These are phyloP conservation scores for Drosophila trapezifrons DNA, from an alignment of 1,140 invertebrate species.

Conservation along the genomic window DNA sequence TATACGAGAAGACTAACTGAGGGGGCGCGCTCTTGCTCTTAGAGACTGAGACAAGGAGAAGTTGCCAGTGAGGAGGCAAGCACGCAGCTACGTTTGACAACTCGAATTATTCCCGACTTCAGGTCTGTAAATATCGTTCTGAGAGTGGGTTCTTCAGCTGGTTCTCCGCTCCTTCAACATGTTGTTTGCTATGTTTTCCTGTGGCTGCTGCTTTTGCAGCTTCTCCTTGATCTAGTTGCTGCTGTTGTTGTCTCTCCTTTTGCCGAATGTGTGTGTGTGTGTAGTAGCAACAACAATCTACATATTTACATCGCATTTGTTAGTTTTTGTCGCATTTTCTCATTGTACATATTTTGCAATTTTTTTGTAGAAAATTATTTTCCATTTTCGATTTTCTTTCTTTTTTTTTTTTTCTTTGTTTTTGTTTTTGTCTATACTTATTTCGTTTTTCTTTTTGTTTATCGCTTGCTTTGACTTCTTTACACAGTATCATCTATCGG, in stretches of 20 bases:
- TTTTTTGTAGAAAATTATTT: constrained; percentile 70
- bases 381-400: constrained; percentile 50
- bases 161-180: constrained; percentile 14
- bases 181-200: constrained; percentile 24
- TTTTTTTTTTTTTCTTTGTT: constrained; percentile 22
- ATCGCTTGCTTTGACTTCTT: constrained; percentile 47
- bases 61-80: constrained; percentile 28
- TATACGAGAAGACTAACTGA: constrained; percentile 46
- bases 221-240: constrained; percentile 32
- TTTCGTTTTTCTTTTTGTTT: constrained; percentile 23
- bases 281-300: constrained; percentile 66
- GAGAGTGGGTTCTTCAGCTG: constrained; percentile 18
- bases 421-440: constrained; percentile 50
- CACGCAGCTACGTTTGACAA: constrained; percentile 28
- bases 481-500: constrained; percentile 35
- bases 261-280: constrained; percentile 20
- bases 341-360: constrained; percentile 59
- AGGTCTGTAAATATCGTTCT: constrained; percentile 22
- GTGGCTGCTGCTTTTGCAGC: constrained; percentile 38
- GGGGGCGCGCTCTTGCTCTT: constrained; percentile 30
- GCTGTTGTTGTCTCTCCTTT: constrained; percentile 33
- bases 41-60: constrained; percentile 25
- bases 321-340: constrained; percentile 66
- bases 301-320: constrained; percentile 78
- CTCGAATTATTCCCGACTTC: constrained; percentile 32